Evolutionary conservation across 2,797 vertebrate genomes (phyloP), one percentile per base, ranked within the genome.

Genomic region (Austrolebias charrua): DNA sequence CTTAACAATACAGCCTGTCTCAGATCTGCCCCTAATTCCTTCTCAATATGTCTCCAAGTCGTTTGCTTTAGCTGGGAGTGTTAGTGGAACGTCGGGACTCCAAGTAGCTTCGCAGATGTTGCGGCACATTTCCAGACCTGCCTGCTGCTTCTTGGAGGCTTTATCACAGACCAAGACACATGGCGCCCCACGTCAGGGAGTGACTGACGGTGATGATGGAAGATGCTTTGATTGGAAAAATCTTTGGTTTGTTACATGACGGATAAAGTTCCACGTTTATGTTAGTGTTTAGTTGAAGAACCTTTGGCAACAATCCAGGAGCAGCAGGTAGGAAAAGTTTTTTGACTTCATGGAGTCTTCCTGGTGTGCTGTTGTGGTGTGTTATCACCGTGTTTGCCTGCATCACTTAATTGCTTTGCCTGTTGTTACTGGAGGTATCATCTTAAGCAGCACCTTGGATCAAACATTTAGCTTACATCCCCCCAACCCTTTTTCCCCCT

Each of bases 41-140:
- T 91, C 80, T 58, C 90, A 91, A 89, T 92, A 91, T 93, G 93
- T 86, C 84, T 91, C 75, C 82, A 79, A 46, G 73, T 65, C 90
- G 80, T 92, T 92, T 88, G 83, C 82, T 88, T 89, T 85, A 85
- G 86, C 88, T 83, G 69, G 40, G 79, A 83, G 78, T 60, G 10
- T 69, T 40, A 81, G 75, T 78, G 79, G 85, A 88, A 86, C 64
- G 63, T 70, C 82, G 76, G 71, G 71, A 84, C 79, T 78, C 63
- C 79, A 55, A 92, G 89, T 84, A 84, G 79, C 83, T 91, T 88
- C 81, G 69, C 92, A 94, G 90, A 92, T 93, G 92, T 91, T 90
- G 75, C 60, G n/a, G 82, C 77, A 85, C 86, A 86, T 86, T 91
- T 87, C 73, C 64, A 46, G 66, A 79, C 62, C 75, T 79, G 70